Evolutionary conservation across 2,113 vertebrate genomes (phyloP).

Genomic region (Perca fluviatilis): DNA sequence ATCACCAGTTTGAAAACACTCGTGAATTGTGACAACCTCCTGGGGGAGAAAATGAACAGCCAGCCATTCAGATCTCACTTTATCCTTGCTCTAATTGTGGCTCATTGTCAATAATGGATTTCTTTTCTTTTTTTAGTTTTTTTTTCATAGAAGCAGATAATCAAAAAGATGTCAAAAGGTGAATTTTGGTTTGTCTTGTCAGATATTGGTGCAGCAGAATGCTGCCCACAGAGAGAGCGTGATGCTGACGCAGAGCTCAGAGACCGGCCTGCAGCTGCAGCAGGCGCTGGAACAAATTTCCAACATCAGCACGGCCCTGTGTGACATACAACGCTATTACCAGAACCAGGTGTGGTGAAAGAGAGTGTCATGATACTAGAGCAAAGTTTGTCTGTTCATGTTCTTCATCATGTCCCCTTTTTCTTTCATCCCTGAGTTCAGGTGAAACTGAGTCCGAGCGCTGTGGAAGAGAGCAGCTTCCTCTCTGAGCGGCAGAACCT

Average conservation of each 20-base stretch:
- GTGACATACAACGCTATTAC: constrained; percentile 74
- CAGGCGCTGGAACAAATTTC: constrained; percentile 82
- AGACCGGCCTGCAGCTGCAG: constrained; percentile 72
- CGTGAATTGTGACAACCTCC: constrained; percentile 61
- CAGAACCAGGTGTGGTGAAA: constrained; percentile 71
- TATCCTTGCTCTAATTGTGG: constrained; percentile 36
- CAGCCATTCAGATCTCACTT: constrained; percentile 43
- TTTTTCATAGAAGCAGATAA: constrained; percentile 30
- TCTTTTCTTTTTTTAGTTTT: constrained; percentile 10
- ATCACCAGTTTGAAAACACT: constrained; percentile 54
- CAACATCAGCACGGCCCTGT: constrained; percentile 67
- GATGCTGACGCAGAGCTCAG: constrained; percentile 54
- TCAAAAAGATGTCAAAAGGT: constrained; percentile 30
- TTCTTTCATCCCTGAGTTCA: constrained; percentile 25
- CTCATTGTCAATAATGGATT: constrained; percentile 37
- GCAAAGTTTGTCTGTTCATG: rapidly evolving
- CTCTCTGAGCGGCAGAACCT: constrained; percentile 75
- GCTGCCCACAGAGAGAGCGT: constrained; percentile 67
- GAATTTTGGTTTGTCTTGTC: constrained; percentile 25
- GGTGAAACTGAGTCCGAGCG: constrained; percentile 65
- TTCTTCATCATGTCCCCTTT: not conserved
- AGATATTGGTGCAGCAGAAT: constrained; percentile 84
- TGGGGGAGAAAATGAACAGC: constrained; percentile 47
- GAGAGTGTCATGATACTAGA: not conserved
- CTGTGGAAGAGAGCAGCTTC: constrained; percentile 30